phyloP scores from a whole-genome alignment of 2,888 invertebrate genomes.

The Galerucella nymphaeae region DNA sequence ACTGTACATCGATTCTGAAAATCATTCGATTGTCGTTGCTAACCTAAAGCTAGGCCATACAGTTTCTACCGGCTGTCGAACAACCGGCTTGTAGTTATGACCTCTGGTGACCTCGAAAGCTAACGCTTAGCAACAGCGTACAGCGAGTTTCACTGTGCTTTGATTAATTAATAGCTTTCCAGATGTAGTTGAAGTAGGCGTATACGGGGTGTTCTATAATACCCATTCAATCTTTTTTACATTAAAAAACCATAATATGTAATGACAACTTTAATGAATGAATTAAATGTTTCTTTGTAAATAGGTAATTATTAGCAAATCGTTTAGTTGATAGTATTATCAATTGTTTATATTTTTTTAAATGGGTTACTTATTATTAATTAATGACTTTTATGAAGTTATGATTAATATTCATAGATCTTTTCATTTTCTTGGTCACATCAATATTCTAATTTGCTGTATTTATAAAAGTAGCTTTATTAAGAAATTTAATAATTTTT shows the following conservation, averaged over 20 bases:
- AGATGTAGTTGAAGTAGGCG: slow-evolving; percentile 37
- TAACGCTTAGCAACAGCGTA: slow-evolving; percentile 41
- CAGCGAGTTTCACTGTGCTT: slow-evolving; percentile 42
- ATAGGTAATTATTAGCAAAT: too few species aligned
- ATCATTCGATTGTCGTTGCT: slow-evolving; percentile 31
- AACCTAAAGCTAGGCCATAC: slow-evolving; percentile 32
- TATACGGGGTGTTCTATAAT: slow-evolving; percentile 27
- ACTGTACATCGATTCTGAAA: background rate
- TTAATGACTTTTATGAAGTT: too few species aligned
- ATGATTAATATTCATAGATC: too few species aligned
- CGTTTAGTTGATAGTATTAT: too few species aligned
- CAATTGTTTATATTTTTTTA: too few species aligned
- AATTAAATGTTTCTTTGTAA: too few species aligned
- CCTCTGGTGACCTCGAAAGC: slow-evolving; percentile 49
- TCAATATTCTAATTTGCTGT: too few species aligned
- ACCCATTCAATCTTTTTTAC: background rate
- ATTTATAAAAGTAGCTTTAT: background rate
- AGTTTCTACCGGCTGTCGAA: slow-evolving; percentile 38
- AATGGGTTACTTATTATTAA: too few species aligned
- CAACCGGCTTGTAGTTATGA: slow-evolving; percentile 41
- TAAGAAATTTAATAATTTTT: background rate
- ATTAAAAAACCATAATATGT: too few species aligned
- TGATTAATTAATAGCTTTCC: slow-evolving; percentile 40
- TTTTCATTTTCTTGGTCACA: too few species aligned
- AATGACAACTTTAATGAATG: too few species aligned